Base-by-base conservation (phyloP, 2,888 invertebrate species). In the Mystacides longicornis region DNA sequence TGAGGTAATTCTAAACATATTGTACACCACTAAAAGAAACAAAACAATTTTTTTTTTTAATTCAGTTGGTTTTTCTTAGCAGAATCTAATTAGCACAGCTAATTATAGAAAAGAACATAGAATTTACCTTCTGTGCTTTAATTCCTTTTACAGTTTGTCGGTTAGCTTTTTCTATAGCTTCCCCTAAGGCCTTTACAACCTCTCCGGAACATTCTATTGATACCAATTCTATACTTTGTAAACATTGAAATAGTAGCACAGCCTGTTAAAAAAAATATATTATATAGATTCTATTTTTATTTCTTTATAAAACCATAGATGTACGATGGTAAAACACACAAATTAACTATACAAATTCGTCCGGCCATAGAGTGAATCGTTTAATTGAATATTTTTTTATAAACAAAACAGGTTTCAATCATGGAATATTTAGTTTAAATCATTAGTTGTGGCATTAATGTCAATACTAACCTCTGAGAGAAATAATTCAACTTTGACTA, bases 61-160 rank as follows among this genome's bases (percentile, higher is more conserved):
- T n/a, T n/a, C n/a, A n/a, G n/a, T n/a, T n/a, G n/a, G n/a, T n/a
- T n/a, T n/a, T n/a, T n/a, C n/a, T n/a, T n/a, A n/a, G n/a, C n/a
- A n/a, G n/a, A n/a, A n/a, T n/a, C n/a, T n/a, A n/a, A n/a, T n/a
- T n/a, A n/a, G n/a, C n/a, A n/a, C n/a, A n/a, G 7, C 31, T 31
- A 31, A 31, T 31, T 31, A 31, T n/a, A n/a, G n/a, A n/a, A n/a
- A n/a, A n/a, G n/a, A n/a, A n/a, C n/a, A n/a, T n/a, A n/a, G n/a
- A n/a, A n/a, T 4, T 65, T 73, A 93, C 92, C 79, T 93, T 90
- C 71, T 91, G 90, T 56, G 91, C 89, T 74, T 93, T 93, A 52
- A 92, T 89, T 64, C 92, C 92, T 67, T 88, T 90, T 66, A 87
- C 86, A 19, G 83, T 81, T 56, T 83, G 85, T 62, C 83, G 80